Base-by-base conservation (phyloP, 2,888 invertebrate species). In the Dorcus hopei region DNA sequence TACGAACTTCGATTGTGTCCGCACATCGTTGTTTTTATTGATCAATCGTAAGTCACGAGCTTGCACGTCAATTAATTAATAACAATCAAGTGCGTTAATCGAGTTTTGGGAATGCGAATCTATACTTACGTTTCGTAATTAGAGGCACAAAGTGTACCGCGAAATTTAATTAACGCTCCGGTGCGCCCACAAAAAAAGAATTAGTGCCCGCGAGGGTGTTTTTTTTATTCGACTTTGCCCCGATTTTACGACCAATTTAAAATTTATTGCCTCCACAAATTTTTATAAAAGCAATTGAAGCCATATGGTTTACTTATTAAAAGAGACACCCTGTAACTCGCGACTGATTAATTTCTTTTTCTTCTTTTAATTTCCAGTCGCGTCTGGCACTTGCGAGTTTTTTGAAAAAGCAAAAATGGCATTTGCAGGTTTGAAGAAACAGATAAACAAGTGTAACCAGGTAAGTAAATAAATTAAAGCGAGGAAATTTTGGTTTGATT, bases 361-460 rank as follows among this genome's bases (percentile, higher is more conserved):
- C 8, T 50, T 19, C 3, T 19, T 3, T 19, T 19, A 19, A 19
- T 19, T 19, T 19, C 19, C 19, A 19, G 19, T 19, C 19, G 19
- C 2, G 19, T 19, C 19, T 55, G 49, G 8, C 38, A 33, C 42
- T 40, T 55, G 26, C 26, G 26, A 33, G 7, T 33, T 33, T 14
- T 14, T 14, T 33, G 6, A 33, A 63, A 50, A 61, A 38, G 49
- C 50, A 61, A 83, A 77, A 79, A 99, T 99, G 98, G 98, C 98
- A 81, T 94, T 99, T 81, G 97, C 97, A 73, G 98, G 98, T 72
- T 86, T 99, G 70, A 97, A 95, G 82, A 99, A 99, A 83, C 98
- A 98, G 82, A 93, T 99, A 80, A 99, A 98, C 85, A 99, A 99
- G 85, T 97, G 97, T 71, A 99, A 99, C 85, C 97, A 97, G 89